Conservation (phyloP, 2,113 vertebrate genomes). For the Cnemophilus loriae region DNA sequence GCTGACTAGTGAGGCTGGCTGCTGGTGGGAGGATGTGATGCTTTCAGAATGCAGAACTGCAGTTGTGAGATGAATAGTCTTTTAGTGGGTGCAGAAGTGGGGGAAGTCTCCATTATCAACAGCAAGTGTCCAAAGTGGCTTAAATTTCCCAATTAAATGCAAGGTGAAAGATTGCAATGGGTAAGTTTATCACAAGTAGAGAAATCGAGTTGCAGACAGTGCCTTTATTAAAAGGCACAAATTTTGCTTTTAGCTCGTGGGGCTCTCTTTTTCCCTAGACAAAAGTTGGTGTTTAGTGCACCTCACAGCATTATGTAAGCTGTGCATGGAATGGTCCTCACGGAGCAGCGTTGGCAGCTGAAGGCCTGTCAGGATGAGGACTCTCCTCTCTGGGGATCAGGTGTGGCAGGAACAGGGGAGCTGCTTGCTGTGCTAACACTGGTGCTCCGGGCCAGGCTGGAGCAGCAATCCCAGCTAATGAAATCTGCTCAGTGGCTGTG, state of each 20-base stretch:
- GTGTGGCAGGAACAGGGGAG: neutral
- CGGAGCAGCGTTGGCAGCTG: accelerated
- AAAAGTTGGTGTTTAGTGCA: neutral
- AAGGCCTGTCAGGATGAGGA: neutral
- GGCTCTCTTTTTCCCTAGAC: neutral
- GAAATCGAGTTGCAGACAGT: neutral
- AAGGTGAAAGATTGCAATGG: neutral
- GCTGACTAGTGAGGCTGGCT: neutral
- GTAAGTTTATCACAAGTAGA: neutral
- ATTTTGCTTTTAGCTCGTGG: neutral
- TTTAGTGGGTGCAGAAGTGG: neutral
- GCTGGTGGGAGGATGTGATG: neutral
- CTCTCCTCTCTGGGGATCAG: neutral
- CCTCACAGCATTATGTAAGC: neutral
- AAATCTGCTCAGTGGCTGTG: accelerated
- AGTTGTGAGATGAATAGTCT: neutral
- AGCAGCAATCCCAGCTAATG: neutral
- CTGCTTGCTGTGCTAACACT: neutral
- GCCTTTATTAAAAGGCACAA: neutral
- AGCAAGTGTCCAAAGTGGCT: neutral
- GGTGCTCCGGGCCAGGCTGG: neutral
- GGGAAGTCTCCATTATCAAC: neutral
- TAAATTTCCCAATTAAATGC: neutral
- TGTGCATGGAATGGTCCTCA: neutral
- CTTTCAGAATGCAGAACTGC: neutral